phyloP scores from a whole-genome alignment of 2,113 vertebrate species.

The Eclectus roratus region DNA sequence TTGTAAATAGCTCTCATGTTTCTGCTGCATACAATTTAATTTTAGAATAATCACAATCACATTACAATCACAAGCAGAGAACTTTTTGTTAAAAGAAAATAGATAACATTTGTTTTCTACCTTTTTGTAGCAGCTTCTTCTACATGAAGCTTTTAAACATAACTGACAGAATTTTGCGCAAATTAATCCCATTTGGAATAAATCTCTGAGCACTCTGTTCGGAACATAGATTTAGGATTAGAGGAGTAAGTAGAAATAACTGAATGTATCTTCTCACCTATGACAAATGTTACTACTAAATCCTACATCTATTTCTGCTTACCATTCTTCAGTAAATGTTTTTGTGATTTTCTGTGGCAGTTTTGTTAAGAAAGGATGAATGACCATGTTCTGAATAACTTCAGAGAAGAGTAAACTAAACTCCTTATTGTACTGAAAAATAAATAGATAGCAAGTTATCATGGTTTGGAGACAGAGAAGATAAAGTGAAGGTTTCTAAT shows the following conservation, averaged over 20 bases:
- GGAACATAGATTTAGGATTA: neutral
- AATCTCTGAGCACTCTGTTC: neutral
- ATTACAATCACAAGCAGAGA: neutral
- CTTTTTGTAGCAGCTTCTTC: neutral
- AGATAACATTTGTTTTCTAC: neutral
- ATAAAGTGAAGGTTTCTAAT: neutral
- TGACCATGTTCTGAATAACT: neutral
- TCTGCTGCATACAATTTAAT: neutral
- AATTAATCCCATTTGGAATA: neutral
- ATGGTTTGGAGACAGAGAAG: neutral
- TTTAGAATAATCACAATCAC: neutral
- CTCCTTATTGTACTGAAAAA: neutral
- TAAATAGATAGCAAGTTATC: neutral
- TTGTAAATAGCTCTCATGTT: neutral
- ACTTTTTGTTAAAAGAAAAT: neutral
- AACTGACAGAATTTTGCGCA: neutral
- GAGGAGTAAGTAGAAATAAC: neutral
- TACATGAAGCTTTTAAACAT: neutral
- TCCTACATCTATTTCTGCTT: neutral
- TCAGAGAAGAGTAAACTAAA: neutral
- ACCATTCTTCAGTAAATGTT: neutral
- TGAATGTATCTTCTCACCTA: neutral
- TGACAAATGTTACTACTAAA: conserved; percentile 5
- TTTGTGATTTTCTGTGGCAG: neutral
- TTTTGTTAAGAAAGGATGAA: neutral